Evolutionary conservation across 2,888 invertebrate genomes (phyloP), one percentile per base, ranked within the genome.

Genomic region (Andrena bicolor): DNA sequence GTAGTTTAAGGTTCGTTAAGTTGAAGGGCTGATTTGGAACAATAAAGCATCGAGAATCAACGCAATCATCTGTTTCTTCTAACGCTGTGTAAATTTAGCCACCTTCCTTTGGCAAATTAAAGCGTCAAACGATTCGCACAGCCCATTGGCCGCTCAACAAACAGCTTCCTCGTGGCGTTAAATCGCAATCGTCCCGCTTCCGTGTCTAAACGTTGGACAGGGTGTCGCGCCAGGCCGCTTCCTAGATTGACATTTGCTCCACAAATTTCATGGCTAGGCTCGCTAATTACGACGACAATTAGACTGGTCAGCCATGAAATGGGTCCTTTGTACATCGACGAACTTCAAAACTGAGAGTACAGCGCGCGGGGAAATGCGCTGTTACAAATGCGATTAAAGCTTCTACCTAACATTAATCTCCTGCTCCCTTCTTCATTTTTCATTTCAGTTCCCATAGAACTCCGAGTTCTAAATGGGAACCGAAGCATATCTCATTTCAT

Each of bases 271-370:
- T 49, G 64, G 65, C 23, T 23, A 35, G 58, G 13, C 35, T 58
- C 74, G 60, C 66, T 75, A 75, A 68, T 75, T 68, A 61, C 68
- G 49, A 48, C 35, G 61, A 48, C 60, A 68, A 75, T 75, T 75
- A 75, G 51, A 20, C 61, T 20, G 58, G 51, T 49, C 49, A 30
- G 26, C 20, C 16, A 49, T 20, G 30, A 28, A 26, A 61, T 32
- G 4, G 61, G n/a, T 10, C 30, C 58, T 58, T 75, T 68, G 51
- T 32, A 63, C 32, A 30, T 10, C 7, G 16, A 26, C 16, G n/a
- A 48, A 68, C 35, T 68, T 75, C 35, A 20, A 49, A 61, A 74
- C 74, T 4, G 26, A 26, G 68, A 30, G 2, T 23, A 56, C 23
- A 23, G 23, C 13, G 30, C 35, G 32, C 16, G 20, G 8, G 7